Conservation (phyloP, 2,113 vertebrate genomes). For the Tiliqua scincoides region DNA sequence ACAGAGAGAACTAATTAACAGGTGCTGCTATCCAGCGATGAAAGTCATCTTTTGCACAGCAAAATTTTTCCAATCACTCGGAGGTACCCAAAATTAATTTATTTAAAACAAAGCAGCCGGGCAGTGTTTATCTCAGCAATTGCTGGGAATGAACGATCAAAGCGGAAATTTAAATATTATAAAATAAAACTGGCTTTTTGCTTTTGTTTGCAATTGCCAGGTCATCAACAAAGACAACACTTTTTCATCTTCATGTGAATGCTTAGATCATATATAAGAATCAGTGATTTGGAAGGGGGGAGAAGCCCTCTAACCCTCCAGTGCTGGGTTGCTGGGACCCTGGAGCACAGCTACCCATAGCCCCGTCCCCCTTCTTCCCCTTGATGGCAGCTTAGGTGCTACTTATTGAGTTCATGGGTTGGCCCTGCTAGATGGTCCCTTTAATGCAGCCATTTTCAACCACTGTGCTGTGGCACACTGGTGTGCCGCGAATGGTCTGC, state of each 20-base stretch:
- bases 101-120: neutral
- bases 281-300: neutral
- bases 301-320: neutral
- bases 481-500: no score
- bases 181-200: neutral
- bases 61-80: neutral
- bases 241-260: neutral
- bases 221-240: neutral
- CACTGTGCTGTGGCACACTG: no score
- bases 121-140: neutral
- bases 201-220: neutral
- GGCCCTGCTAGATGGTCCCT: no score
- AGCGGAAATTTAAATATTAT: neutral
- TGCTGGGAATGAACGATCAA: neutral
- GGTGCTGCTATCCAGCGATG: constrained; percentile 9
- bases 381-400: no score
- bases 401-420: no score
- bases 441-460: no score
- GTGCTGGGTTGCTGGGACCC: no score
- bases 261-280: neutral
- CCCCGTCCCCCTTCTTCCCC: no score
- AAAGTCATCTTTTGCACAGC: neutral
- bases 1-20: constrained; percentile 15
- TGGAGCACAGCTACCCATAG: no score
- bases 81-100: neutral